Base-by-base conservation (phyloP, 2,113 vertebrate species). In the Neolamprologus ventralis region DNA sequence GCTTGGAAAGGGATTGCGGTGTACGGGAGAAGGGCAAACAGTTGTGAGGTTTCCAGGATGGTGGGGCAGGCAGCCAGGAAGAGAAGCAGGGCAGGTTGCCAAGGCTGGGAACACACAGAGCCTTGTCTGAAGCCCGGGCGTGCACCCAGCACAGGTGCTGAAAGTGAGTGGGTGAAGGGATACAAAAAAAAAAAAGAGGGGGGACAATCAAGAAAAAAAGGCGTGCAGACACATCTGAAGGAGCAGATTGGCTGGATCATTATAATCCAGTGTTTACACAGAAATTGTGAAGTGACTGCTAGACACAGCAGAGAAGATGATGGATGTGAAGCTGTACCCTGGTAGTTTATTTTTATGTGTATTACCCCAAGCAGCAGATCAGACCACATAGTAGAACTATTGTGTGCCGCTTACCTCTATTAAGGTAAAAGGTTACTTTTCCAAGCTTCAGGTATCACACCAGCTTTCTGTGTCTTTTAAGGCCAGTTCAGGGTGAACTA, bases 101-200 rank as follows among this genome's bases (percentile, higher is more conserved):
- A 96, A 78, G 75, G 80, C 92, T 84, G 87, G 88, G 86, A 95
- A 96, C 95, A 96, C 95, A 94, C 85, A 85, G 91, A 81, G 94
- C 93, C 92, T 96, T 96, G 96, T 96, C 90, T 94, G 89, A 89
- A 89, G 84, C 89, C 91, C 28, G 91, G 95, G 95, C 95, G 37
- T 78, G 75, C 92, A 94, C 93, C 94, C 95, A 95, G 92, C 95
- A 95, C 95, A 97, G 96, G 96, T 96, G 96, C 95, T 93, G 92
- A 92, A 93, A 94, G 91, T 92, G 91, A 83, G 88, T 83, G 89
- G 85, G 71, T 57, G 65, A 88, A 85, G 89, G 86, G 87, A 90
- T 87, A 65, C 21, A 85, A 73, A 75, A 37, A 60, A 58, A 53
- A 82, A 35, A 37, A 4, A 9, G 7, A 13, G 23, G 49, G 9